Evolutionary conservation across 2,113 vertebrate species (phyloP), one percentile per base, ranked within the genome.

Genomic region (Paradoxurus hermaphroditus): DNA sequence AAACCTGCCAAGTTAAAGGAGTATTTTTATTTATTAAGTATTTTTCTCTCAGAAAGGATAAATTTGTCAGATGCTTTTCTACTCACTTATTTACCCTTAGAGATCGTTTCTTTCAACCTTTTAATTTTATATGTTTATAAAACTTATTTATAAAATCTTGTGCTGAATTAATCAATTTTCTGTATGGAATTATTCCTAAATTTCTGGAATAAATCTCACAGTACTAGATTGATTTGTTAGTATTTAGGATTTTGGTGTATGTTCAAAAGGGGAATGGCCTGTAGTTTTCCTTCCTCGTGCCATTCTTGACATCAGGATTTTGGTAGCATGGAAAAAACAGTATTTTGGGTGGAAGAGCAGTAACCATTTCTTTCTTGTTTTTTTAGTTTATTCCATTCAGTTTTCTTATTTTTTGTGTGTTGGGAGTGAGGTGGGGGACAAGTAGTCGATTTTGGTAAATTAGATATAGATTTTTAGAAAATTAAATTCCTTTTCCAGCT

Each of bases 1-100:
- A 90, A 94, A 79, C 29, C n/a, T 79, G 63, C 68, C 63, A 85
- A 86, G 63, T 94, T 72, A 78, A 86, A 93, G 25, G 59, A 72
- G 23, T 53, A 59, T 63, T 79, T 86, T 90, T 90, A 63, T 93
- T 63, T 94, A 36, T 87, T 82, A 86, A 86, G 15, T 27, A 9
- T 25, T 27, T 89, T 85, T 51, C 7, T 89, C 65, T 89, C 65
- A 84, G 75, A 86, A 67, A 27, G 7, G 36, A 44, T 70, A 88
- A 59, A 56, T 94, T 79, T 68, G 56, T 83, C 59, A 87, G 14
- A 77, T 63, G 44, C 34, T 56, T 83, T 70, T 88, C 27, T 93
- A 86, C 19, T 41, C 36, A 41, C 31, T 78, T 90, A 49, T 10
- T 49, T 77, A 39, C 68, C 56, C 10, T 68, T 89, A 27, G 39